Conservation (phyloP, 2,888 invertebrate species). For the Cephus pygmeus region DNA sequence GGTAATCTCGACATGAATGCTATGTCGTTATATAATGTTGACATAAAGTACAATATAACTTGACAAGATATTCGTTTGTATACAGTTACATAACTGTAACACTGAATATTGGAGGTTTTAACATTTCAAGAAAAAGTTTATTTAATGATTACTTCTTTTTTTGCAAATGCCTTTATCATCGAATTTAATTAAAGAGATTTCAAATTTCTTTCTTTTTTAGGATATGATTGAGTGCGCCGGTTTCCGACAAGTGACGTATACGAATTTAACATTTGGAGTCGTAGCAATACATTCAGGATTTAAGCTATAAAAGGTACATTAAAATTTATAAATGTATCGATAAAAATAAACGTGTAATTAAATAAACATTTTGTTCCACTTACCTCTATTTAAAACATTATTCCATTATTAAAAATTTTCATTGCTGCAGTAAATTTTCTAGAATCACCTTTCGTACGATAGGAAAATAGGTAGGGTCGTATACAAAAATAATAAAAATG, state of each 20-base stretch:
- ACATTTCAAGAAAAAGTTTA: not conserved
- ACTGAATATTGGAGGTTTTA: not conserved
- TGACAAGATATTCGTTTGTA: not conserved
- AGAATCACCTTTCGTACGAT: not conserved
- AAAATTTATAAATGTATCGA: not conserved
- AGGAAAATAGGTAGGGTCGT: not conserved
- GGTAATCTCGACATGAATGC: conserved; percentile 34
- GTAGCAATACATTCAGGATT: conserved; percentile 97
- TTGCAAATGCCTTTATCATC: not conserved
- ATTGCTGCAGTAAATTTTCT: not conserved
- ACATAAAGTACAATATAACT: not conserved
- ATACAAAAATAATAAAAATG: not conserved
- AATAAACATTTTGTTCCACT: not conserved
- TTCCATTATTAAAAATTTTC: not conserved
- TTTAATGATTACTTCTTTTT: conserved; percentile 8
- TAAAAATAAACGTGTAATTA: not conserved
- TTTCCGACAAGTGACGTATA: conserved; percentile 86
- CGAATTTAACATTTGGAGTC: conserved; percentile 91
- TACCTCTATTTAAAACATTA: not conserved
- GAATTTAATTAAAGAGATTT: conserved; percentile 3
- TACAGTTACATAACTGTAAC: not conserved
- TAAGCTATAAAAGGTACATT: conserved; percentile 74
- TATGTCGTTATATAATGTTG: not conserved
- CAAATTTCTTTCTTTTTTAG: conserved; percentile 72
- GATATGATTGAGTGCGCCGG: conserved; percentile 90